Conservation (phyloP, 1,140 invertebrate genomes). For the Idris sp. region DNA sequence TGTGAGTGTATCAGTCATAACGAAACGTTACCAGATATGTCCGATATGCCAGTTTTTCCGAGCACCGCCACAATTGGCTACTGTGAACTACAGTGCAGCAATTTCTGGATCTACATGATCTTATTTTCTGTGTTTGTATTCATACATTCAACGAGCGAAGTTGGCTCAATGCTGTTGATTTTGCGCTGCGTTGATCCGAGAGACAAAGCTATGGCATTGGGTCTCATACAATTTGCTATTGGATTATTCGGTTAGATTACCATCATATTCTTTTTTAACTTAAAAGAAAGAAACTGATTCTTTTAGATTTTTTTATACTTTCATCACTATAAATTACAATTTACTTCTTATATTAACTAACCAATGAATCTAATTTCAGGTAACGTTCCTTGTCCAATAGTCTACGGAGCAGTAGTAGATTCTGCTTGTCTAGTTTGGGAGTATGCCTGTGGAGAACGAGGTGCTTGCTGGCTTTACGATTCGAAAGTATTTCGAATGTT, state of each 20-base stretch:
- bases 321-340: too few relatives aligned
- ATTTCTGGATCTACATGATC: constrained; percentile 89
- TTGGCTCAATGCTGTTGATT: constrained; percentile 93
- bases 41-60: constrained; percentile 38
- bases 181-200: constrained; percentile 93
- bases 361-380: constrained; percentile 72
- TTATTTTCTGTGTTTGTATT: constrained; percentile 93
- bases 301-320: too few relatives aligned
- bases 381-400: constrained; percentile 94
- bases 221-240: constrained; percentile 94
- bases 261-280: constrained; percentile 3
- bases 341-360: too few relatives aligned
- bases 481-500: constrained; percentile 88
- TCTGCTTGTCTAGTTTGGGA: constrained; percentile 94
- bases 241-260: constrained; percentile 90
- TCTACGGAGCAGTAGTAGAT: constrained; percentile 94
- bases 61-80: constrained; percentile 82
- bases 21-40: constrained; percentile 64
- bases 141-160: constrained; percentile 94
- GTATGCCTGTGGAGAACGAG: constrained; percentile 86
- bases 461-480: constrained; percentile 91
- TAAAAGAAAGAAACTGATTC: too few relatives aligned
- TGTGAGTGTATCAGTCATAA: constrained; percentile 85
- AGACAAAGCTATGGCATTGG: constrained; percentile 96
- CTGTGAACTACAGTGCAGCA: constrained; percentile 87